A percentile compares a stretch with the other conserved stretches of the same genome.
These are phyloP conservation scores for Scaptomyza graminum DNA, from an alignment of 1,140 invertebrate species.

Conservation along the genomic window DNA sequence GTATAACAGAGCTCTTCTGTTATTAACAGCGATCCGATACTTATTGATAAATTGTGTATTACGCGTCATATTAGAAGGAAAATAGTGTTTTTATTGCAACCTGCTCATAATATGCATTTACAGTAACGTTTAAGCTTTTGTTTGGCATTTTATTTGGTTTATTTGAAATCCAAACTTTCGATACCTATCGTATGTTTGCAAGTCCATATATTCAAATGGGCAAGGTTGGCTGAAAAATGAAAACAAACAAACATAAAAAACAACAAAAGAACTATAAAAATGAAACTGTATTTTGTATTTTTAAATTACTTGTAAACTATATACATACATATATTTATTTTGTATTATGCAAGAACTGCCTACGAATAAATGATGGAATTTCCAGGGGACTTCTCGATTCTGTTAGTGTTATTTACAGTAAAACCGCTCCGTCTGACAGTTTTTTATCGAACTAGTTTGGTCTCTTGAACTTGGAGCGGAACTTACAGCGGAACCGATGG, in stretches of 20 bases:
- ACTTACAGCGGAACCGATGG: not conserved
- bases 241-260: constrained; percentile 27
- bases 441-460: no score
- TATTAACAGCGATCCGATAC: constrained; percentile 2
- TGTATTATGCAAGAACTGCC: constrained; percentile 82
- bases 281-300: constrained; percentile 81
- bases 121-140: not conserved
- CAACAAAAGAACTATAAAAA: constrained; percentile 65
- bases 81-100: not conserved
- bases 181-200: not conserved
- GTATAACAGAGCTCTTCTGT: constrained; percentile 1
- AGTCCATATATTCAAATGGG: not conserved
- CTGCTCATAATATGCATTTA: not conserved
- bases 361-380: constrained; percentile 82
- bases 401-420: no score
- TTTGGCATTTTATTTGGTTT: not conserved
- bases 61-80: not conserved
- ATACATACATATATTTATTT: constrained; percentile 72
- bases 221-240: constrained; percentile 27
- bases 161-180: not conserved
- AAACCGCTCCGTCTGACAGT: no score
- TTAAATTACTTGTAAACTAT: constrained; percentile 82
- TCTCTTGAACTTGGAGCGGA: not conserved
- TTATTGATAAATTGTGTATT: not conserved
- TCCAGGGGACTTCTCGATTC: no score